Evolutionary conservation across 2,797 vertebrate species (phyloP), one percentile per base, ranked within the genome.

Genomic region (Poeciliopsis gracilis): DNA sequence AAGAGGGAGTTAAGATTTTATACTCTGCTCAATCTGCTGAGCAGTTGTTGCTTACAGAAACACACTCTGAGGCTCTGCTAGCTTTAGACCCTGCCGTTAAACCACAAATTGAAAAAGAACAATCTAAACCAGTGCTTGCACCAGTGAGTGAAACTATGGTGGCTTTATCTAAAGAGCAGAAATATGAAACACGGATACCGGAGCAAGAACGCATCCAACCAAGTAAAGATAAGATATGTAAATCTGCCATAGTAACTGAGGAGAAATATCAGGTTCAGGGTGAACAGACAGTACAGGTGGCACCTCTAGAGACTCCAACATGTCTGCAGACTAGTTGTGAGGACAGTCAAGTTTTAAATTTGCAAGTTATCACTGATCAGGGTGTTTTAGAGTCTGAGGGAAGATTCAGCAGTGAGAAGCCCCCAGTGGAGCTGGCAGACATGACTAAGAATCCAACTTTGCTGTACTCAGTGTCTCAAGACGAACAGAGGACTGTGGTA

Each of bases 281-380:
- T 53, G 96, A 96, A 59, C 81, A 83, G 25, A 33, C 79, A 9
- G 73, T 80, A 53, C 63, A 76, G 43, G 88, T 95, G 36, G 79
- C 83, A 73, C 84, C 79, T 11, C 12, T 94, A 59, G 91, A 91
- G 4, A 69, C 81, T 23, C 63, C 85, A 7, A 51, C 90, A 51
- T 72, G 79, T 82, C 76, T 94, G 51, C 84, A 87, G 43, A 84
- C 85, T 55, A 83, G 93, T 72, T 84, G 12, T 38, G 96, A 96
- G 80, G 82, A 74, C 16, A 81, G 88, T 66, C 88, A 86, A 47
- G 55, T 90, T 12, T 76, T 95, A 77, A 85, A 94, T 76, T 85
- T 96, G 77, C 96, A 97, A 77, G 86, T 95, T 3, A 88, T 95
- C 63, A 88, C 77, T 55, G 90, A 94, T 69, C 95, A 95, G 83